Conservation (phyloP, 1,140 invertebrate genomes). For the Lordiphosa clarofinis region DNA sequence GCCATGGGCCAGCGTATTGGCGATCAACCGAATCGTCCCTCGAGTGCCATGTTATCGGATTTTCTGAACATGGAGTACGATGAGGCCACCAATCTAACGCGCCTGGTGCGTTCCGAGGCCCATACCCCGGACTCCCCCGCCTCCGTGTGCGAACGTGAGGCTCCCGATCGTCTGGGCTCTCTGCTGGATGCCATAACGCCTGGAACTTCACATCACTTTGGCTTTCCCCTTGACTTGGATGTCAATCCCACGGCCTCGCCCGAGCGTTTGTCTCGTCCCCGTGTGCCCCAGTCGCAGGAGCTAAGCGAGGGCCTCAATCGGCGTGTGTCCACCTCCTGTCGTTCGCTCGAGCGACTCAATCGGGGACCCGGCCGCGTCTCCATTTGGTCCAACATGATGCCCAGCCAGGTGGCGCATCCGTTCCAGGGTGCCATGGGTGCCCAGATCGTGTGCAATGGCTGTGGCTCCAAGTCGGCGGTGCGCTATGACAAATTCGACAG, state of each 20-base stretch:
- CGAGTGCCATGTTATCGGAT: conserved; percentile 76
- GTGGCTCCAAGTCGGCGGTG: conserved; percentile 90
- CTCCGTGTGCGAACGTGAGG: conserved; percentile 70
- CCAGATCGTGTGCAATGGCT: conserved; percentile 89
- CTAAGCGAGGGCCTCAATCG: conserved; percentile 53
- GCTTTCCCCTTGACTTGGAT: conserved; percentile 38
- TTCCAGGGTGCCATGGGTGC: conserved; percentile 91
- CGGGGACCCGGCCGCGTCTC: conserved; percentile 76
- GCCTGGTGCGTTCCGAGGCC: conserved; percentile 74
- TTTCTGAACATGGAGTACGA: conserved; percentile 77
- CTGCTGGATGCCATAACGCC: conserved; percentile 44
- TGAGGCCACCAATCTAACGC: conserved; percentile 66
- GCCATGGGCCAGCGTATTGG: conserved; percentile 33
- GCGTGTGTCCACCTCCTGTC: conserved; percentile 65
- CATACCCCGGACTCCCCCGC: conserved; percentile 77
- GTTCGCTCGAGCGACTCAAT: conserved; percentile 79
- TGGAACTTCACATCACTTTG: conserved; percentile 30
- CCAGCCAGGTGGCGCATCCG: conserved; percentile 82
- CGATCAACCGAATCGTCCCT: conserved; percentile 67
- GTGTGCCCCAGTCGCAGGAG: conserved; percentile 35
- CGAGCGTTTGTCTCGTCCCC: conserved; percentile 52
- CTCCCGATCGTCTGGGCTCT: conserved; percentile 36
- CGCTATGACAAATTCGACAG: conserved; percentile 95
- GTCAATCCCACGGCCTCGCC: conserved; percentile 37
- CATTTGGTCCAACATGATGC: conserved; percentile 80